Evolutionary conservation across 2,797 vertebrate genomes (phyloP), one percentile per base, ranked within the genome.

Genomic region (Lepus townsendii): DNA sequence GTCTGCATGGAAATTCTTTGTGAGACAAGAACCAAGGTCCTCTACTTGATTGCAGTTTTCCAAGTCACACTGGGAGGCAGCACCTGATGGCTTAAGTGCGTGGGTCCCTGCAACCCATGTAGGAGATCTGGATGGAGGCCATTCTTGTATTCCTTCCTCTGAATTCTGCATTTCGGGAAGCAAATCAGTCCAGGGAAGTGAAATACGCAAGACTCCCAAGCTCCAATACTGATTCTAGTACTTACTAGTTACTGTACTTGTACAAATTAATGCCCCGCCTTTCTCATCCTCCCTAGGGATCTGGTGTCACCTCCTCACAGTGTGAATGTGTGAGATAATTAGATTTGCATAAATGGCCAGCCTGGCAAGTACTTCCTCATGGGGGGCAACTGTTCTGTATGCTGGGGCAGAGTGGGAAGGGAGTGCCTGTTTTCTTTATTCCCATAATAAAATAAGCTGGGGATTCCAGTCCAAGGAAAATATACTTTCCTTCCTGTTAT

Each of bases 391-490:
- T 91, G 66, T 66, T 62, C 13, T 68, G 16, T 38, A 42, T 78
- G 35, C 38, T 63, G 26, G 17, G 11, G 17, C 13, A 26, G 71
- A 42, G 9, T 38, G 24, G 7, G 26, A 90, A 79, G 62, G 71
- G 76, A 96, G 32, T 69, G 47, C 73, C 65, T 95, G 16, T 80
- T 62, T 86, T 96, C 89, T 27, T 92, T 95, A 91, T 97, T 72
- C 85, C 50, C 93, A 30, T 63, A 78, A 57, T 65, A 86, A 54
- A 35, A 35, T 79, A 50, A 35, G 11, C 62, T 85, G 22, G n/a
- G 30, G 35, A 93, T 79, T 62, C 71, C 0, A 88, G 52, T 92
- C 92, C 95, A 96, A 97, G 27, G 27, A 95, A 97, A 97, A 97
- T n/a, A 96, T 9, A 84, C 77, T 95, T 83, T 83, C 82, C 78